Percentiles rank a stretch among this genome's conserved stretches.
Evolutionary conservation across 1,140 invertebrate genomes (phyloP).

Genomic region (Andricus grossulariae): DNA sequence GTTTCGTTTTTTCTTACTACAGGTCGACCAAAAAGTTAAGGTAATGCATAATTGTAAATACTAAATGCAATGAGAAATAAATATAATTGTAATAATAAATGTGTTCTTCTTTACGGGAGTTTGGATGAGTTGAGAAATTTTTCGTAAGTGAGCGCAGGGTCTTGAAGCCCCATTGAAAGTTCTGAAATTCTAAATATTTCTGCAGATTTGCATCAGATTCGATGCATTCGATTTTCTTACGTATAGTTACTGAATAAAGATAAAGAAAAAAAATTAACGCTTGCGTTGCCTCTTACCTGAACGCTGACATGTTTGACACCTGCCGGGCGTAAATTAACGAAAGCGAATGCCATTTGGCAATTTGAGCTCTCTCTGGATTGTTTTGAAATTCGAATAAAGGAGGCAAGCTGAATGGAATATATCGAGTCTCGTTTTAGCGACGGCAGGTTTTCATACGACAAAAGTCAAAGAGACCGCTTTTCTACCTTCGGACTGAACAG

Average conservation of each 20-base stretch:
- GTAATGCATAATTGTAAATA: conserved; percentile 5
- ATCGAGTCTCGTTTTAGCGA: conserved; percentile 38
- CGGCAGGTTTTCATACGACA: background rate
- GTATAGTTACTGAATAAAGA: conserved; percentile 32
- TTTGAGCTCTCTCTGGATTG: conserved; percentile 34
- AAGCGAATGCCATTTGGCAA: conserved; percentile 39
- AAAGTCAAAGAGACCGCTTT: background rate
- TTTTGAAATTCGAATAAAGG: conserved; percentile 51
- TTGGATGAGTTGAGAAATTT: too few species aligned
- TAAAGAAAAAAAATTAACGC: conserved; percentile 37
- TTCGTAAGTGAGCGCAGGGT: too few species aligned
- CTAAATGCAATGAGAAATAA: background rate
- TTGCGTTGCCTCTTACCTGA: conserved; percentile 32
- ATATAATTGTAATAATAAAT: background rate
- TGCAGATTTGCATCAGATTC: background rate
- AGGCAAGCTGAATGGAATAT: conserved; percentile 35
- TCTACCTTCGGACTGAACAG: background rate
- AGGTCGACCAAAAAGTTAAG: conserved; percentile 22
- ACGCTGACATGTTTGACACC: conserved; percentile 53
- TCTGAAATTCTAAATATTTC: too few species aligned
- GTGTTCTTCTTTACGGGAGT: background rate
- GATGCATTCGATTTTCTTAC: background rate
- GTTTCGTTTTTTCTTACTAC: background rate
- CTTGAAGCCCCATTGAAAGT: too few species aligned
- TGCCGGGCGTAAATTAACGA: conserved; percentile 49